A percentile compares a stretch with the other conserved stretches of the same genome.
Conservation (phyloP, 2,113 vertebrate genomes). For the Cyanistes caeruleus region DNA sequence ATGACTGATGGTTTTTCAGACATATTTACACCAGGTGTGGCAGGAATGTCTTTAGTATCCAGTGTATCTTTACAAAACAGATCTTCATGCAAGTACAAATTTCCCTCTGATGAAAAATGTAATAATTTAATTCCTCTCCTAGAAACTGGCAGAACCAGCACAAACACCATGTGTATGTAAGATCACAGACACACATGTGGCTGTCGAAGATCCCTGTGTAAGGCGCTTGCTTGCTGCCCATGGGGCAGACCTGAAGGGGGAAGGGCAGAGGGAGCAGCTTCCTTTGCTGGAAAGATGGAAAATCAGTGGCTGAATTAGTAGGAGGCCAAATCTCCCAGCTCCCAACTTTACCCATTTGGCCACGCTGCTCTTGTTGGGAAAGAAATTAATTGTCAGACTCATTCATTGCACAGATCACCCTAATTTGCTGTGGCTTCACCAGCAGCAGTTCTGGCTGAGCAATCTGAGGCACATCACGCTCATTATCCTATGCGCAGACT, state of each 20-base stretch:
- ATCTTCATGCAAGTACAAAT: not conserved
- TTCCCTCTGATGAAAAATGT: not conserved
- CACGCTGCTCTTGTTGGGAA: not conserved
- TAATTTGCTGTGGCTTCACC: not conserved
- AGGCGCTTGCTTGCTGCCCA: rapidly evolving
- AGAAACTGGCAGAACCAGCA: rapidly evolving
- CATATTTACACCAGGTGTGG: not conserved
- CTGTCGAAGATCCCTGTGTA: rapidly evolving
- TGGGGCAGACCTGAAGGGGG: not conserved
- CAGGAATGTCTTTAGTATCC: not conserved
- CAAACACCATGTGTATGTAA: rapidly evolving
- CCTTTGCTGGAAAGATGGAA: rapidly evolving
- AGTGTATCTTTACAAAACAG: not conserved
- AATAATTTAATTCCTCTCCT: not conserved
- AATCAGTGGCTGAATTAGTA: not conserved
- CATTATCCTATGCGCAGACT: rapidly evolving
- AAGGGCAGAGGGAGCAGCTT: not conserved
- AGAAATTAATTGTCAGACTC: not conserved
- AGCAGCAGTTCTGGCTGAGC: not conserved
- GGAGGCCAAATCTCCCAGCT: rapidly evolving
- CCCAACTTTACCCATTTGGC: not conserved
- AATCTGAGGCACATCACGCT: not conserved
- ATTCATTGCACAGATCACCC: not conserved
- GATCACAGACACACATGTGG: not conserved
- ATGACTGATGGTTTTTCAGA: not conserved